Base-by-base conservation (phyloP, 2,797 vertebrate genomes). In the Coracias cyanogaster region DNA sequence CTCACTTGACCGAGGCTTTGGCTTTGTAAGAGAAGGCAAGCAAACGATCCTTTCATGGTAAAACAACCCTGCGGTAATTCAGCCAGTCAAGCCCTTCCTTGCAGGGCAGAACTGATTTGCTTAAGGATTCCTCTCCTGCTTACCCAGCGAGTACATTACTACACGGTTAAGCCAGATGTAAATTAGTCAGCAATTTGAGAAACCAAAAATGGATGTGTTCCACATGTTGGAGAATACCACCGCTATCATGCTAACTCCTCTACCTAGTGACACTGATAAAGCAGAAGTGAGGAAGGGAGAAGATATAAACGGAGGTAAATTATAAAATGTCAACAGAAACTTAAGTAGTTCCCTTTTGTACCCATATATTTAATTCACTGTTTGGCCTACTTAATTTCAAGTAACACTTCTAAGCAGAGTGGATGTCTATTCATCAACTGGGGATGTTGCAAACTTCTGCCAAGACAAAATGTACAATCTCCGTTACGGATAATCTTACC, bases 401-500 rank as follows among this genome's bases (percentile, higher is more conserved):
- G 77, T 71, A 90, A 92, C 65, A 71, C 73, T 55, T 84, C 51
- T 58, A 73, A 85, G 33, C 35, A 64, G 41, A 91, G 71, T 1
- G 1, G 73, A 90, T 91, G 46, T 39, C 86, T 94, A 88, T 95
- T 93, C 86, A 88, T 81, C 65, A 92, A 61, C 33, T 26, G 86
- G 13, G 22, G 48, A 82, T 54, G 35, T 39, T 46, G 48, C 70
- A 90, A 77, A 60, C 67, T 54, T 89, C 60, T 93, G 92, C 91
- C 93, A 96, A 94, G 81, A 90, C 60, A 89, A 83, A 97, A 93
- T 25, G 66, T 84, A 87, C 85, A 57, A 25, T 41, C 45, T 46
- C 73, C 1, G 4, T 61, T 79, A 64, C 0, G 2, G 91, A 93
- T 97, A 96, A 97, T 94, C 90, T 96, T 91, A 97, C 94, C 96